phyloP scores from a whole-genome alignment of 2,888 invertebrate genomes.

The Brachylomia viminalis region DNA sequence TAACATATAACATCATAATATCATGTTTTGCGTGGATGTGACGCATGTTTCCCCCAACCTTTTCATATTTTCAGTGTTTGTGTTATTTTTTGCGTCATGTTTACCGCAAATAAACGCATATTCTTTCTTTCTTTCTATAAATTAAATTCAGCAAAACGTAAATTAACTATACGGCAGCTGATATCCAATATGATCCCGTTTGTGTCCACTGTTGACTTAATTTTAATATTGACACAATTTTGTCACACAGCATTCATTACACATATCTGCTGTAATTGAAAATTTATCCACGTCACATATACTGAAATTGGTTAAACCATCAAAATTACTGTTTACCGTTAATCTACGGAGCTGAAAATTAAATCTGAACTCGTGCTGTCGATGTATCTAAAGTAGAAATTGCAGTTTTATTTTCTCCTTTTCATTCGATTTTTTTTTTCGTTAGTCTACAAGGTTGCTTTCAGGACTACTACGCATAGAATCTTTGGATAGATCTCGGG shows the following conservation, averaged over 20 bases:
- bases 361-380: conserved; percentile 33
- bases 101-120: too few species aligned
- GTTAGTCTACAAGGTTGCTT: not conserved
- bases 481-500: not conserved
- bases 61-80: too few species aligned
- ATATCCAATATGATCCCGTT: conserved; percentile 54
- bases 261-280: conserved; percentile 64
- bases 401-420: conserved; percentile 22
- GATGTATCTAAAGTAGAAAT: not conserved
- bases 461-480: not conserved
- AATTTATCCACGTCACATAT: conserved; percentile 54
- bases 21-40: too few species aligned
- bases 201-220: conserved; percentile 58
- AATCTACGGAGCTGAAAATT: conserved; percentile 56
- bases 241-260: conserved; percentile 62
- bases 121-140: too few species aligned
- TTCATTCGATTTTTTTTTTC: not conserved
- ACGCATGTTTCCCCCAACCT: too few species aligned
- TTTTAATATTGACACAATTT: conserved; percentile 66
- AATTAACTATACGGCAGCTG: conserved; percentile 39
- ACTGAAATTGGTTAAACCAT: conserved; percentile 52
- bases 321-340: conserved; percentile 62
- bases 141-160: conserved; percentile 4
- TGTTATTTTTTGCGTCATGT: too few species aligned
- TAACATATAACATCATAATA: too few species aligned